Conservation (phyloP, 2,888 invertebrate species). For the Saturnia japonica region DNA sequence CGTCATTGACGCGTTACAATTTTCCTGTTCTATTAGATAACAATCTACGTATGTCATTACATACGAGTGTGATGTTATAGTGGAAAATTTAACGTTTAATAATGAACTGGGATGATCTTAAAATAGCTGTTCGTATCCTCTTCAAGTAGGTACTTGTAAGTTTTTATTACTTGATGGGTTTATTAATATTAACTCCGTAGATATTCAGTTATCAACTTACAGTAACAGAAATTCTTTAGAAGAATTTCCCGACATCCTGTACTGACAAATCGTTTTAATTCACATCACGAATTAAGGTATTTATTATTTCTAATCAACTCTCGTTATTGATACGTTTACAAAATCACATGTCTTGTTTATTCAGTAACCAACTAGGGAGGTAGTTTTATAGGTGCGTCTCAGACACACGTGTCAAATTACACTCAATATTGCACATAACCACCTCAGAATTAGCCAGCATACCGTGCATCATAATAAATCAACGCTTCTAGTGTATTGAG, state of each 20-base stretch:
- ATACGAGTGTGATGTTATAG: conserved; percentile 5
- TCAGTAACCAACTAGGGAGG: conserved; percentile 11
- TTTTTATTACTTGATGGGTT: too few relatives aligned
- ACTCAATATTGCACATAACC: conserved; percentile 68
- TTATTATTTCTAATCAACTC: conserved; percentile 10
- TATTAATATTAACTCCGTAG: too few relatives aligned
- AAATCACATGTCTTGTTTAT: not conserved
- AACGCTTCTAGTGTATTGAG: conserved; percentile 75
- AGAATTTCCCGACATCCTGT: conserved; percentile 5
- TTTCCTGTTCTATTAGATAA: conserved; percentile 15
- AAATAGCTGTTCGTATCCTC: not conserved
- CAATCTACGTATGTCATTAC: conserved; percentile 6
- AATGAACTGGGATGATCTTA: not conserved
- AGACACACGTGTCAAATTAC: conserved; percentile 37
- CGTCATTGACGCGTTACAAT: conserved; percentile 1
- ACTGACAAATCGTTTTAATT: not conserved
- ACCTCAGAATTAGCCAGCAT: conserved; percentile 67
- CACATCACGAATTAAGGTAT: conserved; percentile 1
- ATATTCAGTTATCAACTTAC: not conserved
- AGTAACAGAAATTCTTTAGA: not conserved
- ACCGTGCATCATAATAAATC: conserved; percentile 74
- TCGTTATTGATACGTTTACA: not conserved
- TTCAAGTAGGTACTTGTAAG: too few relatives aligned
- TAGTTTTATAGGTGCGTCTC: conserved; percentile 12
- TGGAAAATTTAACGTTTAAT: conserved; percentile 9